Base-by-base conservation (phyloP, 2,888 invertebrate genomes). In the Nemurella pictetii region DNA sequence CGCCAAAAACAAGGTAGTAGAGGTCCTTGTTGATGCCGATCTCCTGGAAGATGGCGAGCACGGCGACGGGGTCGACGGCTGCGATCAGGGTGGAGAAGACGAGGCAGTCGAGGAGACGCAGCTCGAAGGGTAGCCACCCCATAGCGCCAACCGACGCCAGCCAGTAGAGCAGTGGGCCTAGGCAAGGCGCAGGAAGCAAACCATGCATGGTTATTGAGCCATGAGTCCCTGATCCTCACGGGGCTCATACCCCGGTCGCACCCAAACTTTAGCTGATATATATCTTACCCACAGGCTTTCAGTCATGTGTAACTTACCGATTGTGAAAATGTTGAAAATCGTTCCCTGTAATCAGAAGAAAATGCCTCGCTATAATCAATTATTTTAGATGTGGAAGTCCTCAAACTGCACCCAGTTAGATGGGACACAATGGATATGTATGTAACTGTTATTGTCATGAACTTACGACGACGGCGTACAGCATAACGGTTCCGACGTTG, bases 1-100 rank as follows among this genome's bases (percentile, higher is more conserved):
- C 93, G 80, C 93, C 93, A 88, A 93, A 94, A 29, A 93, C 93
- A 29, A 93, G 91, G 87, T 93, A 93, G 88, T 93, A 92, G 15
- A 93, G 90, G 86, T 93, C 91, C 88, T 93, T 92, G 87, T 93
- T 93, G 86, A 93, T 93, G 86, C 93, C 92, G 80, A 93, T 91
- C 88, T 93, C 93, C 88, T 93, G 92, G 88, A 93, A 93, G 29
- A 93, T 92, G 28, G 93, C 92, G 74, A 93, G 88, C 15, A 93
- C 93, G 25, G 93, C 93, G 0, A 93, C 92, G 0, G 93, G 93
- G 88, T 93, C 93, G 12, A 93, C 92, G 26, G 92, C 93, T 0
- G 92, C 92, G 86, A 93, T 92, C 74, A 93, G 90, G 26, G 92
- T 90, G 85, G 91, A 90, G 88, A 92, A 92, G 12, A 92, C 88